A percentile compares a stretch with the other conserved stretches of the same genome.
These are phyloP conservation scores for Mizuhopecten yessoensis DNA, from an alignment of 1,140 invertebrate genomes.

Conservation along the genomic window DNA sequence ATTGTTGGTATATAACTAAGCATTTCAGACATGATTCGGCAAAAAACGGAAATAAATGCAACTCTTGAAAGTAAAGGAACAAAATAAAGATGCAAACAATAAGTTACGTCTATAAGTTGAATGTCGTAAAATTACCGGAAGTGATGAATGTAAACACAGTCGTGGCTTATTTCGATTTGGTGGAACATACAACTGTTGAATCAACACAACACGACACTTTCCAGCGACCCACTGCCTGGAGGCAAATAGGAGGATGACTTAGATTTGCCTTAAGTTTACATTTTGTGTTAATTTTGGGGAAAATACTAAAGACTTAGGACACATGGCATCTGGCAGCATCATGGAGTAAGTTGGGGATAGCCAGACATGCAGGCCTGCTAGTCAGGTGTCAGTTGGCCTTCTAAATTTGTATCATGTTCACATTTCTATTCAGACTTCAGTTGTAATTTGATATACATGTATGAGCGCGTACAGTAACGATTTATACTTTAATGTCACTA, in stretches of 20 bases:
- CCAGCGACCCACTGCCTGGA: neutral
- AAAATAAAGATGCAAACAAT: neutral
- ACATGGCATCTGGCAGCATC: neutral
- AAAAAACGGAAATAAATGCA: too few species aligned
- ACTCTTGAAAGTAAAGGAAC: too few species aligned
- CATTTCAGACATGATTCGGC: too few species aligned
- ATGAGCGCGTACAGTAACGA: too few species aligned
- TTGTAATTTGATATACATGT: too few species aligned
- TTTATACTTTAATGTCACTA: too few species aligned
- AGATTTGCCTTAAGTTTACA: neutral
- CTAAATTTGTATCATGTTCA: too few species aligned
- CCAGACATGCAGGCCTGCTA: too few species aligned
- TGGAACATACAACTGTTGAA: neutral
- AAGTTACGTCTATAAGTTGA: neutral
- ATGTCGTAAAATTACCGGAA: slow-evolving; percentile 18
- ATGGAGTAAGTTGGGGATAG: slow-evolving; percentile 4
- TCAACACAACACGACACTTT: neutral
- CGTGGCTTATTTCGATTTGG: slow-evolving; percentile 4
- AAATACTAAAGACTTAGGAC: neutral
- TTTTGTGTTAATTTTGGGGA: neutral
- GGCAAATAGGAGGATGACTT: neutral
- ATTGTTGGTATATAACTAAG: too few species aligned
- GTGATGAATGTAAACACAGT: slow-evolving; percentile 28
- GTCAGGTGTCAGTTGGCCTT: too few species aligned
- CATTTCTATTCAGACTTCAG: too few species aligned